phyloP scores from a whole-genome alignment of 2,888 invertebrate species.

The Rhopalosiphum nymphaeae region DNA sequence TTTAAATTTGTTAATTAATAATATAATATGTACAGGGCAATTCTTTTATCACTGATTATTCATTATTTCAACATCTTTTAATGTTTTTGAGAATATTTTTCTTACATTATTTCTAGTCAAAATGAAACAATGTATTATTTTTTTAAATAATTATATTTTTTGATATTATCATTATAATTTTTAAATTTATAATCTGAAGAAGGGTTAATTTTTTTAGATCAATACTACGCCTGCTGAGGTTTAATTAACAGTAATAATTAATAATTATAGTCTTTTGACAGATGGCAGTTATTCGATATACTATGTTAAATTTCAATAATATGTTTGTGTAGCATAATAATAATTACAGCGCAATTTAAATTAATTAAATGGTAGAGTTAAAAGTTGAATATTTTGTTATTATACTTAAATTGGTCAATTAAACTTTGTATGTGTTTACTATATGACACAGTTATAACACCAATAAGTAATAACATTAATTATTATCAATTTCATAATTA shows the following conservation, averaged over 20 bases:
- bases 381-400: neutral
- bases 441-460: neutral
- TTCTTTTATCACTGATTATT: too few relatives aligned
- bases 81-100: too few relatives aligned
- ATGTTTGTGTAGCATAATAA: neutral
- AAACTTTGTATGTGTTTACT: neutral
- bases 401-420: neutral
- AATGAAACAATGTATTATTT: too few relatives aligned
- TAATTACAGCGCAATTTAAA: neutral
- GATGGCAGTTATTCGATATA: neutral
- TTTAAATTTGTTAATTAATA: too few relatives aligned
- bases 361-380: neutral
- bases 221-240: neutral
- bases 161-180: too few relatives aligned
- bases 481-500: slow-evolving; percentile 42
- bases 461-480: neutral
- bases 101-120: too few relatives aligned
- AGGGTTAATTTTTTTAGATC: neutral
- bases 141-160: too few relatives aligned
- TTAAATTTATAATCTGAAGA: too few relatives aligned
- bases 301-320: neutral
- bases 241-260: neutral
- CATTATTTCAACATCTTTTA: too few relatives aligned
- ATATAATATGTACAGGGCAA: too few relatives aligned
- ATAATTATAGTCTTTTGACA: neutral